phyloP scores from a whole-genome alignment of 2,797 vertebrate genomes.

The Astyanax mexicanus region DNA sequence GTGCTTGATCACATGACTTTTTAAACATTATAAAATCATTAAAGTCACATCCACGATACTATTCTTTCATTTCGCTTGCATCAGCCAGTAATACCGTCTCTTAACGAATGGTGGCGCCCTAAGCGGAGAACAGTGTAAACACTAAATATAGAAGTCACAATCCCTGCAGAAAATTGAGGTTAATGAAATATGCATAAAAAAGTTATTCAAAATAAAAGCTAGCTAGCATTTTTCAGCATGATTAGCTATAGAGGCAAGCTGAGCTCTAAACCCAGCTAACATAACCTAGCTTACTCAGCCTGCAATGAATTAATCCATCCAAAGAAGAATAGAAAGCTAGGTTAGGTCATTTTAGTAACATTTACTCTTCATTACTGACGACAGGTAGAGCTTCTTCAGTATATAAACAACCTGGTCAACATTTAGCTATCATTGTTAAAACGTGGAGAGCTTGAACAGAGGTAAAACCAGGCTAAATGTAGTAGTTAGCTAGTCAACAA shows the following conservation, averaged over 20 bases:
- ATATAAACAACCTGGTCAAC: neutral
- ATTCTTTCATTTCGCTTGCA: conserved; percentile 74
- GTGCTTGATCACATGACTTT: neutral
- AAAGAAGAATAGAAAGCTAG: conserved; percentile 1
- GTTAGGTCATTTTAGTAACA: neutral
- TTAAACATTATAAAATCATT: neutral
- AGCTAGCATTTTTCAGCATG: too few relatives aligned
- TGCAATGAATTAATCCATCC: neutral
- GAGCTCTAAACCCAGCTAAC: neutral
- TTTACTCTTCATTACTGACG: neutral
- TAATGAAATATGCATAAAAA: too few relatives aligned
- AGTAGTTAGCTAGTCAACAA: too few relatives aligned
- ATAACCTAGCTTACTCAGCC: too few relatives aligned
- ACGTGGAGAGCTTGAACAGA: neutral
- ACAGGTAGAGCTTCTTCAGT: too few relatives aligned
- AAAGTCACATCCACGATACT: neutral
- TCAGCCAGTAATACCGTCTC: conserved; percentile 70
- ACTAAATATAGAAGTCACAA: neutral
- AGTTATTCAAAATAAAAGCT: neutral
- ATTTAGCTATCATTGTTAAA: neutral
- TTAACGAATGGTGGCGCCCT: conserved; percentile 55
- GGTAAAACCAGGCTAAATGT: neutral
- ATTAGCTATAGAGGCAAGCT: too few relatives aligned
- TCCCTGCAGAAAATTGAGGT: neutral
- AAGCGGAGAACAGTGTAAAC: conserved; percentile 18